A percentile compares a stretch with the other conserved stretches of the same genome.
Evolutionary conservation across 2,797 vertebrate genomes (phyloP).

Genomic region (Potorous gilbertii): DNA sequence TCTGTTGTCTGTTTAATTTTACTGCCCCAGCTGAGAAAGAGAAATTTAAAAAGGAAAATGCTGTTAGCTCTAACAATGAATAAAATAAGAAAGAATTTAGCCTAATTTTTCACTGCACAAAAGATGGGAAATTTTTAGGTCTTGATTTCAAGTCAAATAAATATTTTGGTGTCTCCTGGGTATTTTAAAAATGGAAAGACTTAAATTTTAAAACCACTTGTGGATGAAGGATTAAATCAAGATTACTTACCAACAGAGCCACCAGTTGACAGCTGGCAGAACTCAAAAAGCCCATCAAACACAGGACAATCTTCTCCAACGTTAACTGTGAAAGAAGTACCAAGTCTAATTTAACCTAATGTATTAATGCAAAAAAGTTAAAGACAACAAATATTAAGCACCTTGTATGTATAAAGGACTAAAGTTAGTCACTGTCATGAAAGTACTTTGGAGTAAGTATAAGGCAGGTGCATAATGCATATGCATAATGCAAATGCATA

Average conservation of each 20-base stretch:
- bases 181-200: neutral
- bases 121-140: neutral
- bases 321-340: slow-evolving; percentile 87
- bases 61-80: slow-evolving; percentile 7
- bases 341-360: slow-evolving; percentile 47
- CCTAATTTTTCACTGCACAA: neutral
- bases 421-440: neutral
- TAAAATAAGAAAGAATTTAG: slow-evolving; percentile 43
- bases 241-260: slow-evolving; percentile 92
- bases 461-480: neutral
- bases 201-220: neutral
- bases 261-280: slow-evolving; percentile 94
- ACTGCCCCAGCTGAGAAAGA: slow-evolving; percentile 90
- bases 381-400: neutral
- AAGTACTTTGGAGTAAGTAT: neutral
- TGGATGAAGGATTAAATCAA: slow-evolving; percentile 5
- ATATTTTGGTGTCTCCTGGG: neutral
- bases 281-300: slow-evolving; percentile 96
- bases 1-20: slow-evolving; percentile 94
- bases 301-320: slow-evolving; percentile 97
- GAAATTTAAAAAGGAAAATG: slow-evolving; percentile 24
- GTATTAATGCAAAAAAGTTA: slow-evolving; percentile 9
- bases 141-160: neutral
- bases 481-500: too few species aligned
- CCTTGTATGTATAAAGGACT: neutral